phyloP scores from a whole-genome alignment of 2,888 invertebrate species.

The Platycheirus albimanus region DNA sequence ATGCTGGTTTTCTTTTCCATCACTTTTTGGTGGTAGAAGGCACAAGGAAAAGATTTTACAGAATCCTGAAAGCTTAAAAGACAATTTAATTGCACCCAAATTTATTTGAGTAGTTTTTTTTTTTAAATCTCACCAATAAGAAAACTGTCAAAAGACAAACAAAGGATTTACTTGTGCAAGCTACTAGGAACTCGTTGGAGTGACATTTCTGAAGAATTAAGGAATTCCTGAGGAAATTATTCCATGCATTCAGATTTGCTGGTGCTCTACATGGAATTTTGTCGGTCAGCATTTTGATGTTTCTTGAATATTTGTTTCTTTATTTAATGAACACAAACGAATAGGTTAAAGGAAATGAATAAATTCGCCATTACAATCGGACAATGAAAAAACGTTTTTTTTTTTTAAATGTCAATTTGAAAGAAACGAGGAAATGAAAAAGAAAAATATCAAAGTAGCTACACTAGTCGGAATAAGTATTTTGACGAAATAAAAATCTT shows the following conservation, averaged over 20 bases:
- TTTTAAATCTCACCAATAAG: constrained; percentile 42
- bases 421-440: too few relatives aligned
- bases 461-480: too few relatives aligned
- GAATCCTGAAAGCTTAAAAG: constrained; percentile 24
- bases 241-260: constrained; percentile 30
- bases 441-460: too few relatives aligned
- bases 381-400: too few relatives aligned
- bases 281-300: constrained; percentile 5
- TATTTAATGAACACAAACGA: too few relatives aligned
- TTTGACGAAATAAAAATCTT: too few relatives aligned
- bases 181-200: background rate
- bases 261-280: constrained; percentile 39
- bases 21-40: constrained; percentile 11
- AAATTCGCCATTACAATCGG: too few relatives aligned
- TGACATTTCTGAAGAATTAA: constrained; percentile 32
- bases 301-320: too few relatives aligned
- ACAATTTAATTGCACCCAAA: background rate
- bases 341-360: too few relatives aligned
- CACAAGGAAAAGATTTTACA: constrained; percentile 44
- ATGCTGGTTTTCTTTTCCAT: constrained; percentile 10
- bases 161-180: constrained; percentile 22
- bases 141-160: constrained; percentile 38
- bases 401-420: too few relatives aligned
- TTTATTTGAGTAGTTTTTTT: background rate
- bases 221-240: constrained; percentile 28